These are phyloP conservation scores for Buathra laborator DNA, from an alignment of 2,888 invertebrate species.

Conservation along the genomic window DNA sequence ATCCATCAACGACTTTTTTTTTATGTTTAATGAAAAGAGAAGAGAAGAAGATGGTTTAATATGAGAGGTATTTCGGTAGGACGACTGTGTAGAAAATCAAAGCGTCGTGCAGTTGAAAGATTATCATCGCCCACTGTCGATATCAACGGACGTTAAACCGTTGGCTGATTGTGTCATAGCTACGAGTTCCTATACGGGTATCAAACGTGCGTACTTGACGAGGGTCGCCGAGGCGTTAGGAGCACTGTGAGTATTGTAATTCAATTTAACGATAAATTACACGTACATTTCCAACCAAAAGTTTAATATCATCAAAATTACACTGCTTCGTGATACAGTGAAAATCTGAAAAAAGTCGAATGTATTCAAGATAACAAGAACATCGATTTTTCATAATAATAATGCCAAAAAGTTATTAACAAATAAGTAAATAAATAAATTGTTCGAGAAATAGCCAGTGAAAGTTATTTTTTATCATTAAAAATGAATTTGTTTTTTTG, in stretches of 20 bases:
- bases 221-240: conserved; percentile 90
- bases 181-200: conserved; percentile 91
- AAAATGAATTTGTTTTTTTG: too few relatives aligned
- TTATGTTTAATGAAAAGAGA: not conserved
- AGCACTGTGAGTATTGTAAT: conserved; percentile 87
- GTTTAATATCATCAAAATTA: too few relatives aligned
- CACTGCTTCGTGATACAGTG: too few relatives aligned
- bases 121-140: conserved; percentile 90
- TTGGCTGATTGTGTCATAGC: conserved; percentile 91
- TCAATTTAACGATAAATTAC: too few relatives aligned
- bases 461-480: too few relatives aligned
- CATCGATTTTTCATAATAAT: too few relatives aligned
- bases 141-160: conserved; percentile 85
- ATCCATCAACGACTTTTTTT: not conserved
- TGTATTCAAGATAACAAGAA: too few relatives aligned
- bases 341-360: too few relatives aligned
- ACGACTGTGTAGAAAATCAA: conserved; percentile 88
- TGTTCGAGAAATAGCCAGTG: too few relatives aligned
- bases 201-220: conserved; percentile 91
- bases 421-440: too few relatives aligned
- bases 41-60: not conserved
- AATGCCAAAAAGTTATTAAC: too few relatives aligned
- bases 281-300: too few relatives aligned
- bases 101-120: conserved; percentile 88
- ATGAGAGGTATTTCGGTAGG: conserved; percentile 84